These are phyloP conservation scores for Agapetus fuscipes DNA, from an alignment of 2,888 invertebrate species.

Conservation along the genomic window DNA sequence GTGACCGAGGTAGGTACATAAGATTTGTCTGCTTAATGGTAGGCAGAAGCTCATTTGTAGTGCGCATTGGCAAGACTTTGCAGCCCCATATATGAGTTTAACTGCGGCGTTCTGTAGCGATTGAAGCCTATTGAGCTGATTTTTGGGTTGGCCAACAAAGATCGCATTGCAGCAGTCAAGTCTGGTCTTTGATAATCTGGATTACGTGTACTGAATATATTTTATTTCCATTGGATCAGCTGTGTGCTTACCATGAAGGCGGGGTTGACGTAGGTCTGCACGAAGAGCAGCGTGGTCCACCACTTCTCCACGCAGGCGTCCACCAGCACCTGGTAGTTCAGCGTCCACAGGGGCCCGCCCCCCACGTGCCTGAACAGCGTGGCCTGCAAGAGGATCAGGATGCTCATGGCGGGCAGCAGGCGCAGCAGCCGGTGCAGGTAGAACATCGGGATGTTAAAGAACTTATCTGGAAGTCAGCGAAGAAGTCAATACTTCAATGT, in stretches of 20 bases:
- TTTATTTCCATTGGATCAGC: not conserved
- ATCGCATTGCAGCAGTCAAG: not conserved
- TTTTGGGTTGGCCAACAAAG: no score
- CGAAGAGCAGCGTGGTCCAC: constrained; percentile 8
- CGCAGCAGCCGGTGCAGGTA: constrained; percentile 22
- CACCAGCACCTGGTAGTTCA: not conserved
- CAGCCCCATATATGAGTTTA: no score
- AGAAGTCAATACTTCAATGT: no score
- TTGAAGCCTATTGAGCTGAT: no score
- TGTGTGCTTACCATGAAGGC: constrained; percentile 8
- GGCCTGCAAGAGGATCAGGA: constrained; percentile 30
- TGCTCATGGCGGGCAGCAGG: constrained; percentile 34
- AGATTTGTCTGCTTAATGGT: no score
- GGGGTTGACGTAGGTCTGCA: constrained; percentile 12
- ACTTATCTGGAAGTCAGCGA: constrained; percentile 26
- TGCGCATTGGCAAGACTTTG: no score
- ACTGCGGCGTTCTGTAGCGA: no score
- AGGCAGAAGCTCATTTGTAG: no score
- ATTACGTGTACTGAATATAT: no score
- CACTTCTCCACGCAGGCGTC: constrained; percentile 4
- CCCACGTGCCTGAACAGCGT: constrained; percentile 31
- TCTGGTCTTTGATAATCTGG: not conserved
- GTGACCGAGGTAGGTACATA: no score
- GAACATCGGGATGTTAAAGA: constrained; percentile 27
- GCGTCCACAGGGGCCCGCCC: constrained; percentile 34